Evolutionary conservation across 1,140 invertebrate species (phyloP), one percentile per base, ranked within the genome.

Genomic region (Drosophila nebulosa): DNA sequence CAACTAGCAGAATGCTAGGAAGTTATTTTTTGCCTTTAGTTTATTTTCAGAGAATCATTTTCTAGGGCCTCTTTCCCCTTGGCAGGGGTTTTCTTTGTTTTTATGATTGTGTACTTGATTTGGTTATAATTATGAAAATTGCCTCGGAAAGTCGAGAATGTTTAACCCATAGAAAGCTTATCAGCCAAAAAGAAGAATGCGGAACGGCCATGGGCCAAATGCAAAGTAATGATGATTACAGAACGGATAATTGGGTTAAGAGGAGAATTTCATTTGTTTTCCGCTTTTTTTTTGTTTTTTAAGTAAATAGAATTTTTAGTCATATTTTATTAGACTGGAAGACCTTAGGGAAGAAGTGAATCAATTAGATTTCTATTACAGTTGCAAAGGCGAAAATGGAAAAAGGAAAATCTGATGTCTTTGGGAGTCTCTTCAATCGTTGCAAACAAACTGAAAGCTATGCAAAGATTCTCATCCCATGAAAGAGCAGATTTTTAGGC

Each of bases 41-140:
- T 66, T 74, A 74, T 61, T 74, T 74, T 27, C 18, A 18, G 58
- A 10, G 21, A 14, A 32, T n/a, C 36, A 14, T 56, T 3, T 18
- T 26, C 9, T 16, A 1, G 22, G 1, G 16, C 27, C 7, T 9
- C 27, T 9, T 30, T 5, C 4, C n/a, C 9, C 51, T n/a, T n/a
- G n/a, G n/a, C 32, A 60, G n/a, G n/a, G n/a, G n/a, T n/a, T n/a
- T n/a, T n/a, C n/a, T n/a, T n/a, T 74, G 22, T 46, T 69, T 78
- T 73, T 75, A n/a, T 14, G 60, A 53, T 59, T 68, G 69, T 74
- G 77, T 65, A 65, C 81, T 80, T 80, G 81, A 85, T 84, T 86
- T 77, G 58, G 53, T 80, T 86, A 80, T 84, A 86, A 86, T 84
- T 74, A 51, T 46, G 36, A 59, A 52, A 61, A 51, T 74, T 36